Evolutionary conservation across 2,888 invertebrate species (phyloP).

Genomic region (Ectemnius continuus): DNA sequence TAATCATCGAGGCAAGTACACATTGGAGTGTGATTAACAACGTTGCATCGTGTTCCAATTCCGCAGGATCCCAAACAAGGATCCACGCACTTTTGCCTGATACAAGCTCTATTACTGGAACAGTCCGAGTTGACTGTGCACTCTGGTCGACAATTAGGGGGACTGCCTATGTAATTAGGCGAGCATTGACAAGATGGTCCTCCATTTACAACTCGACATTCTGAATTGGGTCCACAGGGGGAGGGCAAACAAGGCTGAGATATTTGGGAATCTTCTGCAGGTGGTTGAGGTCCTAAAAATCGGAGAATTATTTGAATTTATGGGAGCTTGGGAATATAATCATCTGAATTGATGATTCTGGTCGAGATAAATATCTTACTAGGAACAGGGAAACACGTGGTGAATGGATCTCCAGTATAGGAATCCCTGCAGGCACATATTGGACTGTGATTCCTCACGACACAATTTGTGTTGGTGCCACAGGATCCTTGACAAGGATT

Average conservation of each 20-base stretch:
- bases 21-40: slow-evolving; percentile 87
- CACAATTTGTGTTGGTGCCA: slow-evolving; percentile 87
- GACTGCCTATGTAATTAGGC: slow-evolving; percentile 83
- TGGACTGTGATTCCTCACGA: slow-evolving; percentile 89
- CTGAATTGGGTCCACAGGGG: slow-evolving; percentile 84
- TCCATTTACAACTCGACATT: slow-evolving; percentile 82
- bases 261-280: slow-evolving; percentile 42
- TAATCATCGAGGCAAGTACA: slow-evolving; percentile 85
- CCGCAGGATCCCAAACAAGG: slow-evolving; percentile 89
- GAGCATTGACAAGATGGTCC: slow-evolving; percentile 84
- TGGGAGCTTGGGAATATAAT: background rate
- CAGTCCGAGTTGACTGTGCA: slow-evolving; percentile 85
- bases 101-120: slow-evolving; percentile 85
- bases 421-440: slow-evolving; percentile 87
- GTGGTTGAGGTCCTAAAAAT: slow-evolving; percentile 57
- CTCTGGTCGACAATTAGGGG: slow-evolving; percentile 81
- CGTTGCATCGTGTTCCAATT: slow-evolving; percentile 84
- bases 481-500: slow-evolving; percentile 91
- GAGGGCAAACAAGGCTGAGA: slow-evolving; percentile 75
- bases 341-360: background rate
- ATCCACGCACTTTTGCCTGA: slow-evolving; percentile 86
- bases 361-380: slow-evolving; percentile 49
- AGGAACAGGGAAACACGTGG: slow-evolving; percentile 83
- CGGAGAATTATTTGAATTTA: background rate
- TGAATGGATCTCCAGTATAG: slow-evolving; percentile 89